A percentile compares a stretch with the other conserved stretches of the same genome.
Conservation (phyloP, 1,140 invertebrate genomes). For the Bombyx mandarina region DNA sequence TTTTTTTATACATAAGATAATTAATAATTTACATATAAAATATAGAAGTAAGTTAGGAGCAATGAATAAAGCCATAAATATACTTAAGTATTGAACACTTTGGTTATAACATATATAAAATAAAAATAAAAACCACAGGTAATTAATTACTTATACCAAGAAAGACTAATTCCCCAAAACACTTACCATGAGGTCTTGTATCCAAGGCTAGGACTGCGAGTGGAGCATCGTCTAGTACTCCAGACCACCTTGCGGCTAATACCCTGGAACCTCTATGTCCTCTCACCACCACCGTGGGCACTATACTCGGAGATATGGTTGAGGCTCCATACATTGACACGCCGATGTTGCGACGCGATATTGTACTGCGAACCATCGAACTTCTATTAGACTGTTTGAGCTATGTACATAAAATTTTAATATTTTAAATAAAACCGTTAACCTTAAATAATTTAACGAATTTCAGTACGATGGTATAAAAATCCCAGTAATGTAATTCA, state of each 20-base stretch:
- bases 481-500: no score
- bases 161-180: not conserved
- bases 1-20: no score
- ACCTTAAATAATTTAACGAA: not conserved
- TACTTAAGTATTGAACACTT: no score
- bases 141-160: not conserved
- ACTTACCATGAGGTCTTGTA: conserved; percentile 45
- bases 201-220: conserved; percentile 53
- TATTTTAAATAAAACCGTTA: not conserved
- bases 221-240: conserved; percentile 50
- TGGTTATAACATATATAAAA: no score
- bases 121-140: no score
- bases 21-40: no score
- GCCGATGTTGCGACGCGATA: conserved; percentile 46
- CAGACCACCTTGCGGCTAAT: conserved; percentile 57
- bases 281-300: conserved; percentile 53
- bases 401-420: not conserved
- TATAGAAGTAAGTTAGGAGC: no score
- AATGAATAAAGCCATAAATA: no score
- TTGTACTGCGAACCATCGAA: conserved; percentile 24
- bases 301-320: conserved; percentile 32
- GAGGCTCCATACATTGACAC: conserved; percentile 59
- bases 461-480: no score
- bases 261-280: conserved; percentile 52
- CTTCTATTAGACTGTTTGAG: not conserved